Conservation (phyloP, 2,888 invertebrate species). For the Phaedon cochleariae region DNA sequence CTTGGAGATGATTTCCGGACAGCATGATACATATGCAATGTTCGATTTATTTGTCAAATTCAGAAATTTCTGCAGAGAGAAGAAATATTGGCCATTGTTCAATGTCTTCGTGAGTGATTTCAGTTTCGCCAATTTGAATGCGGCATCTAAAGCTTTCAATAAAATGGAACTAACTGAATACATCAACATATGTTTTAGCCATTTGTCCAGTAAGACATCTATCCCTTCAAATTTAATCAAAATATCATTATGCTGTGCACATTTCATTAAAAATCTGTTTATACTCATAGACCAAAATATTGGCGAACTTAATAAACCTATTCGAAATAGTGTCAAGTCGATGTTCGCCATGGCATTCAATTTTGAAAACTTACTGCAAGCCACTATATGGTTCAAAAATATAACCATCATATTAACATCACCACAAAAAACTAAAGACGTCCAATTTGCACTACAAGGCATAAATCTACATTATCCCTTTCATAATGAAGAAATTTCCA, state of each 20-base stretch:
- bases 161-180: conserved; percentile 8
- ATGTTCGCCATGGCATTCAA: conserved; percentile 7
- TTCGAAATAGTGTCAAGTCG: not conserved
- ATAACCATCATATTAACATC: conserved; percentile 17
- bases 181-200: not conserved
- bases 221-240: not conserved
- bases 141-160: conserved; percentile 15
- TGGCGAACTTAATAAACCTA: not conserved
- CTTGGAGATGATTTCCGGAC: conserved; percentile 16
- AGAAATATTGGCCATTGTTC: conserved; percentile 13
- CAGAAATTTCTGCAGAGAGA: not conserved
- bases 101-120: no score
- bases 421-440: not conserved
- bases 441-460: not conserved
- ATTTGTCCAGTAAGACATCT: not conserved
- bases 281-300: not conserved
- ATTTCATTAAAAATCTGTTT: conserved; percentile 16
- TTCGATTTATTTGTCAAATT: conserved; percentile 17
- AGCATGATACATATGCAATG: no score
- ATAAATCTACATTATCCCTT: not conserved
- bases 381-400: conserved; percentile 4
- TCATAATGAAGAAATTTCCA: no score
- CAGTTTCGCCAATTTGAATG: conserved; percentile 16
- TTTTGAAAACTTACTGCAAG: not conserved
- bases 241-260: conserved; percentile 12